These are phyloP conservation scores for Zoanthus gigantus DNA, from an alignment of 92 coral and sea anemone species.

Conservation along the genomic window DNA sequence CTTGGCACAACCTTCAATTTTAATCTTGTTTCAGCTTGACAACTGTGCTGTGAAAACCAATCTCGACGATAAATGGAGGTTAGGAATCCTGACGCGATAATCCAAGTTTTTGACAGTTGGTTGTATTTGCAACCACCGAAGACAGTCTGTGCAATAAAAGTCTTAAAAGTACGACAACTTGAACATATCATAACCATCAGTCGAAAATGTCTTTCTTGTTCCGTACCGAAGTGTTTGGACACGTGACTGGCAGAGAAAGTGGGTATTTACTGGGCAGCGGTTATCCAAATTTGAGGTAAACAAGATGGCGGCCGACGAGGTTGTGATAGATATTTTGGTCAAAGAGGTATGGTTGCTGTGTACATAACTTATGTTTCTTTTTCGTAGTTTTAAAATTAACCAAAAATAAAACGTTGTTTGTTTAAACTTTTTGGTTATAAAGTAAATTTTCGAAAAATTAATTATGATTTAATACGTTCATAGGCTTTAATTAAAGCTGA, in stretches of 20 bases:
- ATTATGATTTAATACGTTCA: too few relatives aligned
- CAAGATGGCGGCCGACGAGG: constrained; percentile 38
- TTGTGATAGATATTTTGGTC: neutral
- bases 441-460: too few relatives aligned
- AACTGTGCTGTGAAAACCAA: too few relatives aligned
- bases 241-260: neutral
- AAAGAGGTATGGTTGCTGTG: neutral
- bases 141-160: neutral
- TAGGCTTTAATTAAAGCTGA: too few relatives aligned
- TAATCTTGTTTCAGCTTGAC: neutral
- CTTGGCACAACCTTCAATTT: too few relatives aligned
- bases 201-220: neutral
- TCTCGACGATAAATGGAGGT: neutral
- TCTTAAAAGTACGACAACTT: neutral
- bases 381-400: too few relatives aligned
- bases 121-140: neutral
- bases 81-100: neutral
- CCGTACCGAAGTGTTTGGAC: neutral
- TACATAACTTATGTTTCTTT: too few relatives aligned
- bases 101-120: neutral
- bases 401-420: too few relatives aligned
- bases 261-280: constrained; percentile 8
- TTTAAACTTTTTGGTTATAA: too few relatives aligned
- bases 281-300: neutral
- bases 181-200: neutral